Evolutionary conservation across 2,888 invertebrate genomes (phyloP), one percentile per base, ranked within the genome.

Genomic region (Cantharis rufa): DNA sequence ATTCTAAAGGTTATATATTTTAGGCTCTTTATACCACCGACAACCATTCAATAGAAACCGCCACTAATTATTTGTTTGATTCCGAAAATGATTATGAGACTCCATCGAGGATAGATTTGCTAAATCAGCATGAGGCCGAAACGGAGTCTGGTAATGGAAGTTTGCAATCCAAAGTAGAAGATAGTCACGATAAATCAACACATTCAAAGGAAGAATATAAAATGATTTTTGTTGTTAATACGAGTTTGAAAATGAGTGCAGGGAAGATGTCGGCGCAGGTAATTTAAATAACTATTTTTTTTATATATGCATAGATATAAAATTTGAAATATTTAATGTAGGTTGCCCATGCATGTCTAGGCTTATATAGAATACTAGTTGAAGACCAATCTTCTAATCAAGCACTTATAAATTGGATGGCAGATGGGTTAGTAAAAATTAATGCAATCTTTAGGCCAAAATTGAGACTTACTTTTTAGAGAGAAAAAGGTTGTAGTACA

Each of bases 201-300:
- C 48, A 74, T 63, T n/a, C 70, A 3, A 21, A 21, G 15, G 70
- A 62, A 68, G 69, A 86, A 71, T 91, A 89, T 85, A 92, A 92
- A 87, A 92, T 92, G 92, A 91, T 91, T 18, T 91, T 92, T 85
- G 90, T 92, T 27, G 91, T 92, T 7, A 93, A 93, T 85, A 86
- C 87, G 64, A 89, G 89, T 24, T 85, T 93, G 70, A 89, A 90
- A 80, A 93, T 93, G 92, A 91, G 92, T 1, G 86, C 89, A 27
- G 93, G 92, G 2, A 93, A 93, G 85, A 86, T 91, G 62, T 90
- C 91, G 16, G 90, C 91, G 62, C 91, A 91, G 86, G 90, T 90
- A 79, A 24, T 24, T 24, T 24, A 9, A 24, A 24, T 24, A 5
- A 4, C 5, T 24, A 24, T 9, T 24, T 24, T 7, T 24, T 24